Base-by-base conservation (phyloP, 2,888 invertebrate species). In the Tenthredo distinguenda region DNA sequence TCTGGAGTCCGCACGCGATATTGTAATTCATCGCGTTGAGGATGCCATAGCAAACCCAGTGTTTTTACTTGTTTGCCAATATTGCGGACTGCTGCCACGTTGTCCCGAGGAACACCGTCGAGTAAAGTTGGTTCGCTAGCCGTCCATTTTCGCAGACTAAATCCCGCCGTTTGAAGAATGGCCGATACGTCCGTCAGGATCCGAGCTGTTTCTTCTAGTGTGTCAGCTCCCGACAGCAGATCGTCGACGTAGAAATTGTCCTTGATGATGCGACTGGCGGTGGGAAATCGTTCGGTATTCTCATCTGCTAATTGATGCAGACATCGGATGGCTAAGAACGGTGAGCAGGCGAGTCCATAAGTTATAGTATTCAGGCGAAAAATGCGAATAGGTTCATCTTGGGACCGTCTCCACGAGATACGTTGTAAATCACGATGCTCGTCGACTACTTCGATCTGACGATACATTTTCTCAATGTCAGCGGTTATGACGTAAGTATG, bases 391-490 rank as follows among this genome's bases (percentile, higher is more conserved):
- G 87, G 85, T 4, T 85, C 37, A 37, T 72, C 76, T 0, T 86
- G 83, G n/a, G 85, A 50, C 4, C 85, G 79, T 12, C 89, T 85
- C 90, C 91, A 90, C 6, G 90, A 47, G 34, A 90, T 90, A 12
- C 88, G 82, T 43, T 90, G 89, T 34, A 86, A 87, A 26, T 87
- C 85, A 4, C 86, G 43, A 74, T 90, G 86, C 6, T 85, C 84
- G 5, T 85, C 76, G 37, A 86, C n/a, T 0, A 90, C 65, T 1
- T 31, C 4, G 2, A 90, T 86, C 50, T 88, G 89, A 10, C 88
- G 87, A 74, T 87, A 91, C 88, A 90, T 90, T 86, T 91, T 90
- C 37, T 85, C 87, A 18, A 90, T 86, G 68, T 90, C 90, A 1
- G 87, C 88, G 10, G 86, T 87, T 10, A 91, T 47, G 0, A 88